phyloP scores from a whole-genome alignment of 2,797 vertebrate genomes.

The Syngnathus rostellatus region DNA sequence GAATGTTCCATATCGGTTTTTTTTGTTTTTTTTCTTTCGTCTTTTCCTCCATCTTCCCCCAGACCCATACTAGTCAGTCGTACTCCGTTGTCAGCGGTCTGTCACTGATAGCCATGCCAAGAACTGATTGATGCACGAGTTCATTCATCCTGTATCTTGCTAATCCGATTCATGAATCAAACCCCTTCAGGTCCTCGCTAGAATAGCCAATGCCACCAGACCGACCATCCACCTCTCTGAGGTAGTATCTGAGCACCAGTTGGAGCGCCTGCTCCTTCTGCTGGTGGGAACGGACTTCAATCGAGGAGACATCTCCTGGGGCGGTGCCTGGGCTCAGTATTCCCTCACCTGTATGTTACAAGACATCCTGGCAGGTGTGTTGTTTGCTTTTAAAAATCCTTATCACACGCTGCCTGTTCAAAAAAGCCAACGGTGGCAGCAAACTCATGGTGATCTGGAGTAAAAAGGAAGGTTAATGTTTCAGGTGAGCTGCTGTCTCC shows the following conservation, averaged over 20 bases:
- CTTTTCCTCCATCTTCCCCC: no score
- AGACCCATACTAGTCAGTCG: no score
- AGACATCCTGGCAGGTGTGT: conserved; percentile 91
- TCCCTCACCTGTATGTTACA: conserved; percentile 98
- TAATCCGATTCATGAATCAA: neutral
- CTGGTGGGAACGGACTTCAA: conserved; percentile 98
- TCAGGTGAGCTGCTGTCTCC: conserved; percentile 88
- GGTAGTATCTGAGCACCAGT: conserved; percentile 90
- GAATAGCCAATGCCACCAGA: conserved; percentile 93
- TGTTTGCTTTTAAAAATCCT: neutral
- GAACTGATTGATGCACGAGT: no score
- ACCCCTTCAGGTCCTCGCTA: conserved; percentile 80
- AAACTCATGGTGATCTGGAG: neutral
- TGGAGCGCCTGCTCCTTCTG: conserved; percentile 90
- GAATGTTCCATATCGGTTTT: no score
- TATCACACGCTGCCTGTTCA: neutral
- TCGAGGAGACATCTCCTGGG: conserved; percentile 97
- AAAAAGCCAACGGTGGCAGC: neutral
- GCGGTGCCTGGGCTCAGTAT: conserved; percentile 97
- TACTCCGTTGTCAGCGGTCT: no score
- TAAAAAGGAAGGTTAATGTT: neutral
- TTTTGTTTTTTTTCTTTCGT: no score
- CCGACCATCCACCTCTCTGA: conserved; percentile 98
- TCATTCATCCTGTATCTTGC: neutral
- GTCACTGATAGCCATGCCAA: no score